phyloP scores from a whole-genome alignment of 2,113 vertebrate species.

The Pitta sordida region DNA sequence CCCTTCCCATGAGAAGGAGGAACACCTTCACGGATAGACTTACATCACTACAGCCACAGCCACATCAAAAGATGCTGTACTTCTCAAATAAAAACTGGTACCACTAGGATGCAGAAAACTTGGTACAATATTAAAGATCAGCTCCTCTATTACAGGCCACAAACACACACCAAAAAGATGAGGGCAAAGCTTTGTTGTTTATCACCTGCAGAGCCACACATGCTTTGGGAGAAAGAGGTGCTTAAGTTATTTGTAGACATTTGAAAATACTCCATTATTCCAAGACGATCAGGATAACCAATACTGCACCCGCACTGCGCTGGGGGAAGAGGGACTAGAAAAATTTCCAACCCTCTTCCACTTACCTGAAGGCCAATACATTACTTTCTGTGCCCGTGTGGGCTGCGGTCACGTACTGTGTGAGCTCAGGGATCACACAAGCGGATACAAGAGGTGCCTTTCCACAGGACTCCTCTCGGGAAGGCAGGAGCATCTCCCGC shows the following conservation, averaged over 20 bases:
- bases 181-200: neutral
- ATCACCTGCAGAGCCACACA: accelerated
- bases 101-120: neutral
- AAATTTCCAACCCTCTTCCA: neutral
- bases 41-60: neutral
- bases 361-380: neutral
- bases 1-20: neutral
- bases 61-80: neutral
- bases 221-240: accelerated
- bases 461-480: accelerated
- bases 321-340: accelerated
- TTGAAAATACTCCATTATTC: neutral
- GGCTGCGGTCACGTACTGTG: neutral
- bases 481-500: too few relatives aligned
- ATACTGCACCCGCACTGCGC: neutral
- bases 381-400: neutral
- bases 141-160: neutral
- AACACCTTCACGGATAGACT: neutral
- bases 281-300: neutral
- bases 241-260: neutral
- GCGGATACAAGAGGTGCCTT: accelerated
- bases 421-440: neutral
- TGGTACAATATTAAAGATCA: neutral
- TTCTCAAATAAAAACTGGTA: neutral
- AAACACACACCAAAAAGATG: neutral